Evolutionary conservation across 2,797 vertebrate genomes (phyloP).

Genomic region (Spheniscus humboldti): DNA sequence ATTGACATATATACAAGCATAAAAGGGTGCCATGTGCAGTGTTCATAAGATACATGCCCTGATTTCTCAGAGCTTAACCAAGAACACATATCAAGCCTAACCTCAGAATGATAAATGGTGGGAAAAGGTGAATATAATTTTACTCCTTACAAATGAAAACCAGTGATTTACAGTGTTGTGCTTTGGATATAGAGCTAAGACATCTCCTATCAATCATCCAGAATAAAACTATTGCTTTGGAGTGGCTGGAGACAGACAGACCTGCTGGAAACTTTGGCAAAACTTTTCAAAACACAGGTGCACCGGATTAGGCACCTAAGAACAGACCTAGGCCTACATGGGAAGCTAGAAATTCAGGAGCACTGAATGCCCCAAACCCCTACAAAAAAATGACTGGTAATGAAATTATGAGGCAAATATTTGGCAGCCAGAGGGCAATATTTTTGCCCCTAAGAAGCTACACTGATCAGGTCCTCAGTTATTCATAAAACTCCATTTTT

Average conservation of each 20-base stretch:
- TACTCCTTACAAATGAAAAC: slow-evolving; percentile 45
- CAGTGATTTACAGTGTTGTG: slow-evolving; percentile 45
- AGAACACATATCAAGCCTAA: slow-evolving; percentile 3
- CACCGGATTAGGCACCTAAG: neutral
- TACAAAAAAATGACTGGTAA: neutral
- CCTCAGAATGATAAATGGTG: slow-evolving; percentile 42
- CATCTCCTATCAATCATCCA: slow-evolving; percentile 23
- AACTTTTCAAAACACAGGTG: neutral
- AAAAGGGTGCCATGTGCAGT: neutral
- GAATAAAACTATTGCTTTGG: slow-evolving; percentile 25
- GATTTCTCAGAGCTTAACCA: neutral
- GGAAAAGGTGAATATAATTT: slow-evolving; percentile 42
- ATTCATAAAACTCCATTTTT: neutral
- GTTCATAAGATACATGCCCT: neutral
- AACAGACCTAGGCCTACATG: neutral
- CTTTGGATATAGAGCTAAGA: slow-evolving; percentile 2
- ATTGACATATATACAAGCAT: neutral
- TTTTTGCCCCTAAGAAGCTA: neutral
- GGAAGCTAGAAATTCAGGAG: neutral
- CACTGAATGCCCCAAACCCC: neutral
- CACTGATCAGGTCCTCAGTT: neutral
- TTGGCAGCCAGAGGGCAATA: neutral
- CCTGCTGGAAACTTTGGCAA: neutral
- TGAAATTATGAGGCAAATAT: neutral
- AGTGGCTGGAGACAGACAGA: neutral